Evolutionary conservation across 2,888 invertebrate species (phyloP).

Genomic region (Drosophila anceps): DNA sequence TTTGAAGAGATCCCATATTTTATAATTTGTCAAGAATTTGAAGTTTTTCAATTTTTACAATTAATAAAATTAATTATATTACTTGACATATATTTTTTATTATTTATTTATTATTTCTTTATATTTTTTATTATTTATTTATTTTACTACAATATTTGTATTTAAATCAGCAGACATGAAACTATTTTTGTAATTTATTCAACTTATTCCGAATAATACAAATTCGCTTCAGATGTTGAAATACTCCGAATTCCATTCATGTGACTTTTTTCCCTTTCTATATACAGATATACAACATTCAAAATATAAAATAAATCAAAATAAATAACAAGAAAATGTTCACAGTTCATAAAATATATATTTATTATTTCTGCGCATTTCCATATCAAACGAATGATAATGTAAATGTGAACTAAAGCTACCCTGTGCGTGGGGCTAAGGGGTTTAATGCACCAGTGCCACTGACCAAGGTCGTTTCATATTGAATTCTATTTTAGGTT

Average conservation of each 20-base stretch:
- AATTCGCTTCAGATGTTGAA: background rate
- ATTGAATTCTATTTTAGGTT: constrained; percentile 17
- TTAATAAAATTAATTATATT: too few relatives aligned
- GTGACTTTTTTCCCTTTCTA: too few relatives aligned
- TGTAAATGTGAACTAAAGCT: constrained; percentile 16
- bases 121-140: too few relatives aligned
- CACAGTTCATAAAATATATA: background rate
- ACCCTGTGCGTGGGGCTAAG: constrained; percentile 1
- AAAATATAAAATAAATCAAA: constrained; percentile 4
- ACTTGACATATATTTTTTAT: too few relatives aligned
- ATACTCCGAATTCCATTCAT: background rate
- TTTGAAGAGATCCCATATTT: background rate
- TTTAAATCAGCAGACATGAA: background rate
- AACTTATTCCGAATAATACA: background rate
- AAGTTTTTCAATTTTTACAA: too few relatives aligned
- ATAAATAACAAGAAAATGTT: constrained; percentile 4
- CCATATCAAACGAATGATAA: constrained; percentile 51
- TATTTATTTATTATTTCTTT: too few relatives aligned
- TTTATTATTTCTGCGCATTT: constrained; percentile 25
- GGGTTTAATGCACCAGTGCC: constrained; percentile 24
- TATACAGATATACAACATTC: background rate
- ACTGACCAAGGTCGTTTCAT: constrained; percentile 36
- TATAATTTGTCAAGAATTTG: too few relatives aligned
- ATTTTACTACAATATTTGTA: too few relatives aligned
- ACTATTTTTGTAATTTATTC: background rate